These are phyloP conservation scores for Strongylocentrotus purpuratus DNA, from an alignment of 35 echinoderm and acorn worm genomes.

Conservation along the genomic window DNA sequence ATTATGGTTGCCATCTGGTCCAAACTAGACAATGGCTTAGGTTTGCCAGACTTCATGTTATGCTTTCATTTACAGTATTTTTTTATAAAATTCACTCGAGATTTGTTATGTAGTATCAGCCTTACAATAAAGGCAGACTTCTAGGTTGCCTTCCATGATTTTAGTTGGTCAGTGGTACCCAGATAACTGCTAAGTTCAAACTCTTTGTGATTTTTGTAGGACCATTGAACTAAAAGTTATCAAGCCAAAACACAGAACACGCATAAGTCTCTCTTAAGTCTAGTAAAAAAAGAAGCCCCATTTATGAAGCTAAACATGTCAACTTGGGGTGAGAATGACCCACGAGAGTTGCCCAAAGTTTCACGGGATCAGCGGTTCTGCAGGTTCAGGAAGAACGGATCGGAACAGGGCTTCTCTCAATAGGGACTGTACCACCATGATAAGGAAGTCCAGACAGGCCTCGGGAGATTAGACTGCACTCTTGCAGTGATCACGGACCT, in stretches of 20 bases:
- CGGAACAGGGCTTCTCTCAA: neutral
- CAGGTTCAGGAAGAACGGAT: neutral
- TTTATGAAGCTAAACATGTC: neutral
- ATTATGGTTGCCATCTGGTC: too few relatives aligned
- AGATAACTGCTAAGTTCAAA: neutral
- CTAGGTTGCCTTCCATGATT: too few relatives aligned
- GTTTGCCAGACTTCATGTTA: too few relatives aligned
- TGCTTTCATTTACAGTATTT: too few relatives aligned
- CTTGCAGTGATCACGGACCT: neutral
- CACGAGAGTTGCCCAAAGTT: neutral
- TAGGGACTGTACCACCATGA: neutral
- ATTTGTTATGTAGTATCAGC: too few relatives aligned
- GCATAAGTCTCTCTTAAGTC: neutral
- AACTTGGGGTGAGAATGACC: neutral
- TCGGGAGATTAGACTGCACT: neutral
- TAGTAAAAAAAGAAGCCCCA: neutral
- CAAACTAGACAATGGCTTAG: too few relatives aligned
- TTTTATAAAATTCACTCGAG: too few relatives aligned
- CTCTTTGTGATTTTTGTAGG: neutral
- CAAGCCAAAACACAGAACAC: neutral
- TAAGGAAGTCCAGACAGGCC: conserved; percentile 15
- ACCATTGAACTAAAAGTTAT: neutral
- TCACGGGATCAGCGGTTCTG: neutral
- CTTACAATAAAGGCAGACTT: too few relatives aligned
- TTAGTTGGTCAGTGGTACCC: too few relatives aligned